Percentiles rank a stretch among this genome's conserved stretches.
These are phyloP conservation scores for Myanophis thanlyinensis DNA, from an alignment of 2,113 vertebrate genomes.

Conservation along the genomic window DNA sequence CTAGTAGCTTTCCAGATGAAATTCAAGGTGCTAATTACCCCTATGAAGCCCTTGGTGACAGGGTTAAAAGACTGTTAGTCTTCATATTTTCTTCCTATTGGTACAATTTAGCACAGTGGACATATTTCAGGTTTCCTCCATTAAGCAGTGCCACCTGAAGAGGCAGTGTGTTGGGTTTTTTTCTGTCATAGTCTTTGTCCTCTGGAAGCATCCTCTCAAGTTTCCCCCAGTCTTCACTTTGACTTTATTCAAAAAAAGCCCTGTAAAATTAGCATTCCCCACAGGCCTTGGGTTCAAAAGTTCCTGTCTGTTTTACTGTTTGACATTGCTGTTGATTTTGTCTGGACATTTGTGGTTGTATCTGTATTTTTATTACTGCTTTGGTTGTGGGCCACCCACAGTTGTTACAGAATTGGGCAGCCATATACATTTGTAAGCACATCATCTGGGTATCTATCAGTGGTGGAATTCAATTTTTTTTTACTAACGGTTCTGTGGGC, in stretches of 20 bases:
- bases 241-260: neutral
- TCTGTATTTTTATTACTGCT: neutral
- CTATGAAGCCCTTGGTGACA: neutral
- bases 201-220: neutral
- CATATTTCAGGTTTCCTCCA: neutral
- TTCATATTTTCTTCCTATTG: neutral
- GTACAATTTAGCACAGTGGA: neutral
- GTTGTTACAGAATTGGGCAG: neutral
- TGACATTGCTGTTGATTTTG: neutral
- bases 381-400: neutral
- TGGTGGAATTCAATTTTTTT: too few species aligned
- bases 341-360: neutral
- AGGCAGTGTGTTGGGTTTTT: neutral
- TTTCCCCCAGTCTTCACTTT: neutral
- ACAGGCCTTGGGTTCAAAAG: neutral
- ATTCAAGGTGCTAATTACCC: neutral
- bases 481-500: too few species aligned
- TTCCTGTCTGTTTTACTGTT: neutral
- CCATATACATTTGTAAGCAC: neutral
- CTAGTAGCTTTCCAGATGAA: neutral
- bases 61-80: neutral
- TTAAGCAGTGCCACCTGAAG: neutral
- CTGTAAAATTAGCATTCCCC: neutral
- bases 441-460: neutral
- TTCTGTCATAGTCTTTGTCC: neutral